Percentiles rank a stretch among this genome's conserved stretches.
phyloP scores from a whole-genome alignment of 1,140 invertebrate genomes.

The Trichonephila clavipes region DNA sequence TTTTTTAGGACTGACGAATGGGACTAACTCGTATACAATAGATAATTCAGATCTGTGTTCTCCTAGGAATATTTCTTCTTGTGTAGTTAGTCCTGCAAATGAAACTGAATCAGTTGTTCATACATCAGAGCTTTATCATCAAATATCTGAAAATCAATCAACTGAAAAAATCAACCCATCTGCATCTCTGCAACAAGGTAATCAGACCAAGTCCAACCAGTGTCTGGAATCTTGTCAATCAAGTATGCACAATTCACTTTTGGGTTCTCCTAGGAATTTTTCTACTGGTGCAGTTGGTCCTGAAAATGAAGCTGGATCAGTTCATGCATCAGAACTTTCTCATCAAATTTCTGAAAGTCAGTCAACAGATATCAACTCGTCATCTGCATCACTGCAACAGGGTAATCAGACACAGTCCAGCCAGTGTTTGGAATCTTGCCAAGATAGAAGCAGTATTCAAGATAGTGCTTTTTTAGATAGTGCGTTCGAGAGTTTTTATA shows the following conservation, averaged over 20 bases:
- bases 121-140: not conserved
- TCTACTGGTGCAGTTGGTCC: not conserved
- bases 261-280: not conserved
- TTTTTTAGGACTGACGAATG: not conserved
- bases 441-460: not conserved
- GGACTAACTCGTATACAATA: no score
- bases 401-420: not conserved
- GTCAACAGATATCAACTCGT: not conserved
- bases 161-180: not conserved
- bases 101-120: not conserved
- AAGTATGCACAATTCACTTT: no score
- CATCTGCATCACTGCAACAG: not conserved
- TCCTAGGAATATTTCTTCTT: not conserved
- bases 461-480: not conserved
- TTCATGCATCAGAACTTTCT: not conserved
- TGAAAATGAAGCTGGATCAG: not conserved
- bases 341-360: not conserved
- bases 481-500: constrained; percentile 68
- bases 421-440: constrained; percentile 1
- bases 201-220: not conserved
- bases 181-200: not conserved
- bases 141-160: not conserved
- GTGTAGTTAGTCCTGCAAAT: not conserved
- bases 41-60: no score
- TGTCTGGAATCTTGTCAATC: not conserved